Percentiles rank a stretch among this genome's conserved stretches.
These are phyloP conservation scores for Desmophyllum pertusum DNA, from an alignment of 92 coral and sea anemone species.

Conservation along the genomic window DNA sequence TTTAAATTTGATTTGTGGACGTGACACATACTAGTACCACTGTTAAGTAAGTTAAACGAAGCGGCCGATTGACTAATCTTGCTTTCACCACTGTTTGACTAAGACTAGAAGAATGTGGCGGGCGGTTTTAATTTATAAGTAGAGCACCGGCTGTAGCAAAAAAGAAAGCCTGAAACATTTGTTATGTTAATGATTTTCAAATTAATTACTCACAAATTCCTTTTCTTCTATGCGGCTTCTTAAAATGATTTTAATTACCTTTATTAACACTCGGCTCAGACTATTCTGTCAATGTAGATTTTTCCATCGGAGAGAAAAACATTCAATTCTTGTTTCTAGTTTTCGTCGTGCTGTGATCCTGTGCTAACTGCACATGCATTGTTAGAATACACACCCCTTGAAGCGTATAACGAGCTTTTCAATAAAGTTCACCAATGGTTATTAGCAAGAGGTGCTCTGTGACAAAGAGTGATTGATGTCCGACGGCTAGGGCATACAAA, in stretches of 20 bases:
- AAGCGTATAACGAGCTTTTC: constrained; percentile 19
- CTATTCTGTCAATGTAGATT: constrained; percentile 6
- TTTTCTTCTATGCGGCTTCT: constrained; percentile 19
- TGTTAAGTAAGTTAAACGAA: background rate
- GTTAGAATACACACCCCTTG: background rate
- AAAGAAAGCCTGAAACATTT: constrained; percentile 19
- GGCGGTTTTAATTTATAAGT: background rate
- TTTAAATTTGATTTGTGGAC: constrained; percentile 7
- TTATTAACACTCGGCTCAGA: constrained; percentile 26
- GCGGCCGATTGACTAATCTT: background rate
- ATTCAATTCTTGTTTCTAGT: background rate
- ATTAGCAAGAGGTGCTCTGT: constrained; percentile 7
- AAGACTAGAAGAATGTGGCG: constrained; percentile 11
- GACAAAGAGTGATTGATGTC: constrained; percentile 19
- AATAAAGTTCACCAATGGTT: constrained; percentile 15
- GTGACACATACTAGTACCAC: constrained; percentile 5
- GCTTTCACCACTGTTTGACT: constrained; percentile 13
- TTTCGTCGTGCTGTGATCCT: background rate
- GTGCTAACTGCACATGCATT: no score
- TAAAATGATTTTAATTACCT: constrained; percentile 30
- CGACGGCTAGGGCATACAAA: background rate
- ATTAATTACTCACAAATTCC: constrained; percentile 27
- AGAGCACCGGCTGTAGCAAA: constrained; percentile 3
- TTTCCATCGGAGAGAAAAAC: constrained; percentile 10
- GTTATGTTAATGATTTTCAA: constrained; percentile 31